A percentile compares a stretch with the other conserved stretches of the same genome.
Evolutionary conservation across 2,113 vertebrate genomes (phyloP).

Genomic region (Cyanocitta stelleri): DNA sequence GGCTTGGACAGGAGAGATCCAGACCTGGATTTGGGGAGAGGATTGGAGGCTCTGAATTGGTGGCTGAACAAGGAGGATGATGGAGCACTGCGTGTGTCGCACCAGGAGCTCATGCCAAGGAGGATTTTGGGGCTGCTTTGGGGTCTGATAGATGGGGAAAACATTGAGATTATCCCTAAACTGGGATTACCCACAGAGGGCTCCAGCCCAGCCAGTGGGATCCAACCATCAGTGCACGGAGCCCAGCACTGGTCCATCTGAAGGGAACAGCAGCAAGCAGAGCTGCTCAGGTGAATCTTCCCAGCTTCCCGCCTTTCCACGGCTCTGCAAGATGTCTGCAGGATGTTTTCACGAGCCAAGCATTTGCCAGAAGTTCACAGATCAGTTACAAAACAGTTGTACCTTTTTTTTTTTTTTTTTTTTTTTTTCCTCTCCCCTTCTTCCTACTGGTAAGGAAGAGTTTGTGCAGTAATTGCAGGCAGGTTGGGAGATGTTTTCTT

Average conservation of each 20-base stretch:
- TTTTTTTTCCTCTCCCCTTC: not conserved
- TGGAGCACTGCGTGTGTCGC: accelerated
- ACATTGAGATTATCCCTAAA: not conserved
- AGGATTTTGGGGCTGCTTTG: not conserved
- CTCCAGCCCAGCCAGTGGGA: not conserved
- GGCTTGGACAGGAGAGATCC: not conserved
- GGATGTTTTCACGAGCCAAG: conserved; percentile 48
- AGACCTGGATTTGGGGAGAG: not conserved
- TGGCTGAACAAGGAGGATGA: not conserved
- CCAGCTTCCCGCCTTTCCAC: not conserved
- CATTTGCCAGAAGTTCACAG: conserved; percentile 61
- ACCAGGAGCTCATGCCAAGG: not conserved
- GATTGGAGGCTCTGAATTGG: not conserved
- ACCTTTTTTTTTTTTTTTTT: not conserved
- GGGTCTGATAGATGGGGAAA: not conserved
- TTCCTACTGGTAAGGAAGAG: conserved; percentile 72
- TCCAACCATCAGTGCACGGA: accelerated
- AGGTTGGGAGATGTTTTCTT: conserved; percentile 80
- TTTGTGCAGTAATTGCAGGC: conserved; percentile 78
- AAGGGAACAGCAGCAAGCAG: not conserved
- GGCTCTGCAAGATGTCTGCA: conserved; percentile 45
- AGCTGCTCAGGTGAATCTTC: not conserved
- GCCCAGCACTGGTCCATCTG: accelerated
- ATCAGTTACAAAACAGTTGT: conserved; percentile 75
- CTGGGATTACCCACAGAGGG: not conserved